Evolutionary conservation across 1,140 invertebrate species (phyloP), one percentile per base, ranked within the genome.

Genomic region (Diorhabda sublineata): DNA sequence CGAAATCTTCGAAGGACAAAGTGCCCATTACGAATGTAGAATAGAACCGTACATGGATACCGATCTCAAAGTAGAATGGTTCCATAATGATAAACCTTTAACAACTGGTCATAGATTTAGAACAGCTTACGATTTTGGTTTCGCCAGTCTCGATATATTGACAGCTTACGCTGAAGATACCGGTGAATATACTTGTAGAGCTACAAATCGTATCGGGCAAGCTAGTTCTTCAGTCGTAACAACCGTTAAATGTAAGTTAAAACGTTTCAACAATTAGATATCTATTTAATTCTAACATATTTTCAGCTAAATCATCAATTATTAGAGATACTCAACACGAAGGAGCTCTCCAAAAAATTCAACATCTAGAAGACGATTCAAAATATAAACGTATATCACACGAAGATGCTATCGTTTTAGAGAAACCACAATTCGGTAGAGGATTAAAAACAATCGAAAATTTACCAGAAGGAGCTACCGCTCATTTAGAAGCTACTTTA

Each of bases 41-140:
- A 93, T 99, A 75, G 93, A 97, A 75, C 98, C 97, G 56, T 93
- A 97, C 77, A 95, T 95, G 6, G 97, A 99, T 84, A 89, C 95
- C 2, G 92, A 91, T 64, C 89, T 99, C 78, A 90, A 92, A 72
- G 92, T 98, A 2, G 94, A 97, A 82, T 98, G 96, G 96, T 95
- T 93, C 81, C 91, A 94, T 76, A 96, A 98, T 80, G 94, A 93
- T 61, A 91, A 95, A 81, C 93, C 94, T 56, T 81, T 98, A n/a
- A 90, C 90, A 77, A 94, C 92, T 68, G 94, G 95, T 61, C 93
- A 96, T 80, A 88, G 95, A 72, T 97, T 95, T 84, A 89, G 94
- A 74, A 96, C 94, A 64, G 90, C 92, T 5, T 95, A 93, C 78
- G 96, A 98, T 80, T 98, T 98, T 83, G 96, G 96, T 45, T 97